phyloP scores from a whole-genome alignment of 2,888 invertebrate species.

The Portevinia maculata region DNA sequence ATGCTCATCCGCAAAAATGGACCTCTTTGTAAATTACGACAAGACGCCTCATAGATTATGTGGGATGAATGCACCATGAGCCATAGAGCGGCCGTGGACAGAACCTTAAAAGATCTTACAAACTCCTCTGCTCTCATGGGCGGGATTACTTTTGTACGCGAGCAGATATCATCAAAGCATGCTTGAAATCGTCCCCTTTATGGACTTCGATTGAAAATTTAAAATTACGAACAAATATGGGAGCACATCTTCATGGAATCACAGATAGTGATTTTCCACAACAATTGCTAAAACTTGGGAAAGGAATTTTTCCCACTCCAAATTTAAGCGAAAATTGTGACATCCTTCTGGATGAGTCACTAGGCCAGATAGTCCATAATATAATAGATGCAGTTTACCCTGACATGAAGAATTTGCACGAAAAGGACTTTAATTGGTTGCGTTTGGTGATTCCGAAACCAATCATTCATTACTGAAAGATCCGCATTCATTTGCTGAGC shows the following conservation, averaged over 20 bases:
- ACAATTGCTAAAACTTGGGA: constrained; percentile 8
- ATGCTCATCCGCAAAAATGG: too few relatives aligned
- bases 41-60: too few relatives aligned
- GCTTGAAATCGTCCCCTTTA: not conserved
- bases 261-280: constrained; percentile 9
- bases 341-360: constrained; percentile 11
- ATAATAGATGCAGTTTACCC: not conserved
- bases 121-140: too few relatives aligned
- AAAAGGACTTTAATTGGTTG: constrained; percentile 44
- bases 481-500: too few relatives aligned
- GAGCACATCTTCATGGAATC: constrained; percentile 5
- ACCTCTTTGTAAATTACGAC: too few relatives aligned
- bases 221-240: constrained; percentile 1
- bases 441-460: too few relatives aligned
- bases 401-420: not conserved
- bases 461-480: too few relatives aligned
- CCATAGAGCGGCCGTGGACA: constrained; percentile 1
- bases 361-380: constrained; percentile 5
- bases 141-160: not conserved
- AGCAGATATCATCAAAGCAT: not conserved
- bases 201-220: not conserved
- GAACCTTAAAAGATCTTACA: not conserved
- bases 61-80: too few relatives aligned
- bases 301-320: constrained; percentile 11
- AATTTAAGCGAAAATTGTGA: constrained; percentile 11